phyloP scores from a whole-genome alignment of 2,888 invertebrate genomes.

The Eupithecia vulgata region DNA sequence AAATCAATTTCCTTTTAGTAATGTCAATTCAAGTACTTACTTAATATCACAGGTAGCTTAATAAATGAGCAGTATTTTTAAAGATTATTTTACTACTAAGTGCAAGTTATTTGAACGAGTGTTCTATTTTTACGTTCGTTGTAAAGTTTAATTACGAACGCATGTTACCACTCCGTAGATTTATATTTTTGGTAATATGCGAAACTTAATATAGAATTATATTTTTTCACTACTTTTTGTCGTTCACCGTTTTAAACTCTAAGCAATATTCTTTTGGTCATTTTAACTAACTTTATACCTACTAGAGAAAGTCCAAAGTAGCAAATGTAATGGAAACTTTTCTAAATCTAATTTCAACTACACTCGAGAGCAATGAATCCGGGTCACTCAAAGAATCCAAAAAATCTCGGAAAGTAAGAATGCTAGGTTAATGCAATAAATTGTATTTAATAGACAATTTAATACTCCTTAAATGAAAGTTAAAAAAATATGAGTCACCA shows the following conservation, averaged over 20 bases:
- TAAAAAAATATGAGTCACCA: too few relatives aligned
- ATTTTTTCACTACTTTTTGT: constrained; percentile 2
- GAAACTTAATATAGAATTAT: constrained; percentile 1
- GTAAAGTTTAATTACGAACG: constrained; percentile 33
- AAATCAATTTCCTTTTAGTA: constrained; percentile 19
- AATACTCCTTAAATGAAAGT: too few relatives aligned
- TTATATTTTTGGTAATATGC: constrained; percentile 10
- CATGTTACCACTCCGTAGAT: constrained; percentile 1
- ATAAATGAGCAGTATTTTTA: constrained; percentile 33
- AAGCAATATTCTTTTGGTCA: neutral
- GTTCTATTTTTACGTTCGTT: constrained; percentile 16
- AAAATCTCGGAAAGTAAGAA: too few relatives aligned
- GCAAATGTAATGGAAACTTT: constrained; percentile 30
- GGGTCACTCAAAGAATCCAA: too few relatives aligned
- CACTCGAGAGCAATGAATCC: too few relatives aligned
- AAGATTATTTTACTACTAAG: constrained; percentile 30
- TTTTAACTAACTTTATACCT: neutral
- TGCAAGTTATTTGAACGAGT: constrained; percentile 28
- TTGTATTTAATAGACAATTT: too few relatives aligned
- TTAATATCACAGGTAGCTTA: constrained; percentile 29
- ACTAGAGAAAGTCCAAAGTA: constrained; percentile 26
- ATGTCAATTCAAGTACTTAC: constrained; percentile 30
- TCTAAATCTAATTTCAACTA: constrained; percentile 20
- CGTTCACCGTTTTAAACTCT: neutral
- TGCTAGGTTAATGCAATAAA: too few relatives aligned